phyloP scores from a whole-genome alignment of 1,140 invertebrate genomes.

The Antheraea mylitta region DNA sequence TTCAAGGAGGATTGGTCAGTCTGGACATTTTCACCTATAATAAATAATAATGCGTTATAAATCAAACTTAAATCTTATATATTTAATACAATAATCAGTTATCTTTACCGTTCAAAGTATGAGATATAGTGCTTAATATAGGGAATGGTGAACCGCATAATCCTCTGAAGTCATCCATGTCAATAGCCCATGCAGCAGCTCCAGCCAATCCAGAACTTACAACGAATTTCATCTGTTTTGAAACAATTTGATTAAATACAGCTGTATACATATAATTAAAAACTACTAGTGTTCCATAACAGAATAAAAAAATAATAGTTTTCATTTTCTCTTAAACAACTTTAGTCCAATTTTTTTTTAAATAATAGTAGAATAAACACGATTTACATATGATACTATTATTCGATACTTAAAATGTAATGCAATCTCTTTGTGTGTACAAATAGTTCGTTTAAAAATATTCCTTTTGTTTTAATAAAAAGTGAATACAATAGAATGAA shows the following conservation, averaged over 20 bases:
- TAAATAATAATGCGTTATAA: background rate
- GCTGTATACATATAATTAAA: no score
- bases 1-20: conserved; percentile 64
- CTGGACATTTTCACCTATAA: conserved; percentile 49
- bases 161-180: conserved; percentile 85
- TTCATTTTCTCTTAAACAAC: background rate
- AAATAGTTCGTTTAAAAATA: no score
- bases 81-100: background rate
- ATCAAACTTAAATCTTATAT: background rate
- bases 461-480: no score
- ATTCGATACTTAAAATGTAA: no score
- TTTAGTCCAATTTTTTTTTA: no score
- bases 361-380: background rate
- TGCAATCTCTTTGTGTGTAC: no score
- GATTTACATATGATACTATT: no score
- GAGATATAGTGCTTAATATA: conserved; percentile 80
- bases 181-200: conserved; percentile 83
- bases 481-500: background rate
- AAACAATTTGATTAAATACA: background rate
- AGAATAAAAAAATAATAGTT: no score
- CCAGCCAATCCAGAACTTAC: conserved; percentile 82
- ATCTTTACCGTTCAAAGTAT: conserved; percentile 76
- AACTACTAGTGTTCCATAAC: no score
- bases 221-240: conserved; percentile 81
- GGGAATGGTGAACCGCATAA: conserved; percentile 84